Evolutionary conservation across 2,113 vertebrate genomes (phyloP), one percentile per base, ranked within the genome.

Genomic region (Cephalophus harveyi): DNA sequence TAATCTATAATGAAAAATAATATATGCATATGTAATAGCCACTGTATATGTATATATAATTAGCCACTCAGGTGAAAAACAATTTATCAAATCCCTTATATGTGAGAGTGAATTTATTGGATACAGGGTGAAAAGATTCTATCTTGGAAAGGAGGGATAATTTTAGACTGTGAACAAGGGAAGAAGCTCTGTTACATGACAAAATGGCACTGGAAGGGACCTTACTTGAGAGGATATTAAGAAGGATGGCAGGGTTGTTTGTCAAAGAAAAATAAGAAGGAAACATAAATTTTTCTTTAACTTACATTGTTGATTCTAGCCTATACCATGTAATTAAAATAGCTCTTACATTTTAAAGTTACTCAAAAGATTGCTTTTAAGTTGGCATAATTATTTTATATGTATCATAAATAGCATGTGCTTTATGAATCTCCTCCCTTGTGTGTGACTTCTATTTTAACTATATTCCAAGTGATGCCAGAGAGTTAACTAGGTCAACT

Each of bases 331-430:
- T 17, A 40, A 33, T 81, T 89, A 82, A 95, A 97, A 94, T 79
- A 54, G 89, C 67, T 85, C 25, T 74, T 50, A 88, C 60, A 88
- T 43, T 78, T 87, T 21, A 89, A 71, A 85, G 52, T 79, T 74
- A 71, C 60, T 95, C 36, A 54, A 91, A 97, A 74, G 11, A 60
- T 60, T 55, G 85, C 79, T n/a, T 92, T 92, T n/a, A 48, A 92
- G 67, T 94, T 40, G 43, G 23, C 59, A 6, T 81, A n/a, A 92
- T 97, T 67, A 74, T 94, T 85, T 89, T 79, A 54, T 92, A n/a
- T 9, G 48, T 13, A 17, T 91, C 46, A 48, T 48, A 87, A 54
- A 60, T 81, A 93, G 21, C 93, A 67, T 50, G 27, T 62, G 28
- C 48, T 59, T 89, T 48, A 54, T 89, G 57, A 86, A 50, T 79